Evolutionary conservation across 2,113 vertebrate genomes (phyloP), one percentile per base, ranked within the genome.

Genomic region (Protobothrops mucrosquamatus): DNA sequence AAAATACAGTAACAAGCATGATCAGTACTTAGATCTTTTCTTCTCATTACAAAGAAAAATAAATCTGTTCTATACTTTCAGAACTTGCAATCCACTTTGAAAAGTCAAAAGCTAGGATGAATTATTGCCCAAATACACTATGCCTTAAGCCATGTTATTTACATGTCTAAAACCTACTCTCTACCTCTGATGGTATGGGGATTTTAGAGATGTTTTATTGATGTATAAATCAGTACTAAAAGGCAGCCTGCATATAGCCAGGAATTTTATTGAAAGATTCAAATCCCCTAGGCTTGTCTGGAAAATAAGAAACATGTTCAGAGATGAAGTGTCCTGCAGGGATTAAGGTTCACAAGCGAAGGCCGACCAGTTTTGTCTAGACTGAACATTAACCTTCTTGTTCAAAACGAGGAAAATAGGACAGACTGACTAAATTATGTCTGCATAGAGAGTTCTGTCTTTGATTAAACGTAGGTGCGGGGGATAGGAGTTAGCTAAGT

Each of bases 281-380:
- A 92, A 95, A 93, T 96, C 95, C 94, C 96, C 74, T 89, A 95
- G 96, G 94, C 85, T 96, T 0, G 0, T 96, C 95, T 97, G 96
- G 96, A 95, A 97, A 97, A 97, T 95, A 87, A 96, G 94, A 97
- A 96, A 93, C 92, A 91, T 54, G 81, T 89, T 95, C 89, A 15
- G 24, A 93, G 94, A 94, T 88, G 94, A 96, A 93, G 46, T 87
- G 85, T 94, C 94, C 92, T 23, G 0, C 91, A 0, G 59, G 93
- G 94, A 94, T 88, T 94, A 92, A 95, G 92, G 95, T 92, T 85
- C 61, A 15, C 52, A 57, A 93, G 86, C 12, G 56, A 61, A 93
- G 91, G 89, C 93, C 94, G 94, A 90, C 51, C 57, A 89, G 9
- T 26, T 92, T 46, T 0, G 81, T 97, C 97, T 97, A 97, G 89